phyloP scores from a whole-genome alignment of 2,113 vertebrate genomes.

The Embiotoca jacksoni region DNA sequence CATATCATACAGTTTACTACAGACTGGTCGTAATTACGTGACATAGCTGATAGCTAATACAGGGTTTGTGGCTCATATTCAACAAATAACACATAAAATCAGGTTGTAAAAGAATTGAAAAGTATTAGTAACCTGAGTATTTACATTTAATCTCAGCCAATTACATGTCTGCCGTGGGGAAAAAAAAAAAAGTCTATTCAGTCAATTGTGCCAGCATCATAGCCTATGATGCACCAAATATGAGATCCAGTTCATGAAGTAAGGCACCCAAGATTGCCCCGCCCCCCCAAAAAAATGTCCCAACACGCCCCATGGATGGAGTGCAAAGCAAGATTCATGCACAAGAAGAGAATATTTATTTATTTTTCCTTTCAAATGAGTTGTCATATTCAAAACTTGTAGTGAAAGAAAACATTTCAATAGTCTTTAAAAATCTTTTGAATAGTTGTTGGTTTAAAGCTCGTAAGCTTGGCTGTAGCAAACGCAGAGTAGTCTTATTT shows the following conservation, averaged over 20 bases:
- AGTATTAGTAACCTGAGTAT: no score
- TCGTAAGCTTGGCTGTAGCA: no score
- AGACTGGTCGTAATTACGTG: no score
- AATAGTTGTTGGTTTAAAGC: background rate
- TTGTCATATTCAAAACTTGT: no score
- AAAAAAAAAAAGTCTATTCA: background rate
- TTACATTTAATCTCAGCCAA: no score
- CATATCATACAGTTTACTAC: no score
- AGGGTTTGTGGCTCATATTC: background rate
- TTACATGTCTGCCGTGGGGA: no score
- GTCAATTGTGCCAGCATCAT: background rate
- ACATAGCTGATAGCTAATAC: no score
- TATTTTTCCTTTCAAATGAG: background rate
- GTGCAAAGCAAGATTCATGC: background rate
- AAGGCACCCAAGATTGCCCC: background rate
- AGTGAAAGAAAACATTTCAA: no score
- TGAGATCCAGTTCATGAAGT: conserved; percentile 10
- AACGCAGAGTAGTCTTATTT: no score
- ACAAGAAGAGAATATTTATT: background rate
- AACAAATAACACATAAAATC: background rate
- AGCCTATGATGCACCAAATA: conserved; percentile 7
- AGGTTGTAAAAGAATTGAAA: no score
- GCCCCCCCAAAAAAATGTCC: background rate
- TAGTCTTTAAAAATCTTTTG: background rate
- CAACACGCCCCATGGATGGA: background rate